Base-by-base conservation (phyloP, 2,113 vertebrate genomes). In the Scatophagus argus region DNA sequence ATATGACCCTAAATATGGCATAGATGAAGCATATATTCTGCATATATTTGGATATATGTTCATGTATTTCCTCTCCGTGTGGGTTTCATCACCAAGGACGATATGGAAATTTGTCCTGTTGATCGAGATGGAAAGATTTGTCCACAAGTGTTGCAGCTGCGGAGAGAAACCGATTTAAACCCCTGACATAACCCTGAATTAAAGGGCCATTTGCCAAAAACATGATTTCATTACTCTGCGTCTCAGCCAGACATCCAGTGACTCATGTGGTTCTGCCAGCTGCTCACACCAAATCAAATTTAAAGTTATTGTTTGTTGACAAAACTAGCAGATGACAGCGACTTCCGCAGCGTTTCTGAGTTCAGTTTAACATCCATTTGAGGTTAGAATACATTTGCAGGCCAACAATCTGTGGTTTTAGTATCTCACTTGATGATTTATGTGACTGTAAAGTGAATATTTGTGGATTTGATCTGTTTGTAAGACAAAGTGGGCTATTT, bases 31-130 rank as follows among this genome's bases (percentile, higher is more conserved):
- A n/a, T n/a, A n/a, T n/a, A n/a, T n/a, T n/a, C n/a, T n/a, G n/a
- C n/a, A n/a, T n/a, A n/a, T n/a, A n/a, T n/a, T n/a, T n/a, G n/a
- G n/a, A n/a, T n/a, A n/a, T n/a, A n/a, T n/a, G n/a, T n/a, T n/a
- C n/a, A n/a, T n/a, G n/a, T n/a, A n/a, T n/a, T n/a, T n/a, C n/a
- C n/a, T n/a, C n/a, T n/a, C n/a, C n/a, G n/a, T n/a, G n/a, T n/a
- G n/a, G n/a, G n/a, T n/a, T 75, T 82, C 17, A 72, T 76, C 65
- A 29, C 52, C 46, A 13, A 71, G 34, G 67, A 43, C 11, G 6
- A 47, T 4, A 5, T 0, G 3, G 17, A 25, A 23, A 49, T 34
- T 6, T 12, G 17, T 69, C 29, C 8, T 0, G 5, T 14, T 69
- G 47, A 44, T 27, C 55, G 59, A 3, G 19, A 32, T 65, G 31